Conservation (phyloP, 2,888 invertebrate species). For the Scaptomyza reducta region DNA sequence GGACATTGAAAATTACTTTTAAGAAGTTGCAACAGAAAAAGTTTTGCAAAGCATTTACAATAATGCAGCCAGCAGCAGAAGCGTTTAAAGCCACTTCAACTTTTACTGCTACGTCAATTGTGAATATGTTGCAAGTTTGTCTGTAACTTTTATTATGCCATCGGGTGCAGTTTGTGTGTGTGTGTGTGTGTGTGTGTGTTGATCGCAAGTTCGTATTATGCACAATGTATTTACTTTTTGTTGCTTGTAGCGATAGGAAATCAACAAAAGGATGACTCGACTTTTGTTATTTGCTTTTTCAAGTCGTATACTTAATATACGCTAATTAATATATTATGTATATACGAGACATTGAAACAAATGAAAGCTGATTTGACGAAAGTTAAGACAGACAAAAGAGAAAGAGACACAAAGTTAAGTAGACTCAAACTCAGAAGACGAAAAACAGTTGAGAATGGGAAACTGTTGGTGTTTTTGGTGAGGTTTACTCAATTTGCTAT, state of each 20-base stretch:
- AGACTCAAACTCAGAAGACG: neutral
- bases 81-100: constrained; percentile 40
- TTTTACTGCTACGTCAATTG: neutral
- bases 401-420: neutral
- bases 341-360: constrained; percentile 30
- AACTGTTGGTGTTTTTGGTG: constrained; percentile 1
- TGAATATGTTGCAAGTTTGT: constrained; percentile 1
- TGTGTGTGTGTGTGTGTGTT: constrained; percentile 46
- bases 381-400: constrained; percentile 8
- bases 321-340: no score
- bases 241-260: constrained; percentile 1
- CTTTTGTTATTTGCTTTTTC: neutral
- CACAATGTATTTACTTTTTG: constrained; percentile 49
- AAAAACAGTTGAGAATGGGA: constrained; percentile 7
- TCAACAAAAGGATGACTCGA: neutral
- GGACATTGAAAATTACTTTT: constrained; percentile 58
- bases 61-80: neutral
- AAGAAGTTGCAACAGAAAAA: constrained; percentile 30
- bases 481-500: constrained; percentile 34
- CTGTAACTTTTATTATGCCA: neutral
- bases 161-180: constrained; percentile 23
- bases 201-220: constrained; percentile 66
- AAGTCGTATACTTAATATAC: neutral
- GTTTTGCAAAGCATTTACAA: constrained; percentile 1
- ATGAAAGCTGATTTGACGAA: constrained; percentile 61